phyloP scores from a whole-genome alignment of 2,113 vertebrate species.

The Eleginops maclovinus region DNA sequence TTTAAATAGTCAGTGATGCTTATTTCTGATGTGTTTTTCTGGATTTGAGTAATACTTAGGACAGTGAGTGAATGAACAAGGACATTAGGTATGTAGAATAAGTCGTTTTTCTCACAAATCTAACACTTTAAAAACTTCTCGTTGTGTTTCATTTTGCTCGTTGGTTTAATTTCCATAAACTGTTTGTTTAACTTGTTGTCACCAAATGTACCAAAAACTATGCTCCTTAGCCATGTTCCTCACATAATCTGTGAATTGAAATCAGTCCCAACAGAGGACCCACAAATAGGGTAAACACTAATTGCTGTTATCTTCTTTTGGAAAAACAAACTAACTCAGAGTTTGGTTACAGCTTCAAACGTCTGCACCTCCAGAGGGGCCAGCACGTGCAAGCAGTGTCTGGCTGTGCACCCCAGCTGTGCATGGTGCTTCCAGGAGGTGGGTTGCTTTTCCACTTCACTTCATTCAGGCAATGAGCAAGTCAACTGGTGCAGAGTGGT shows the following conservation, averaged over 20 bases:
- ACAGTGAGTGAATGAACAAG: background rate
- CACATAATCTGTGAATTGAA: no score
- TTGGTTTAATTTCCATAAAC: background rate
- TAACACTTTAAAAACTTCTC: background rate
- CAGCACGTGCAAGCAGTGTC: conserved; percentile 93
- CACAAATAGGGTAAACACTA: background rate
- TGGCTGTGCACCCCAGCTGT: conserved; percentile 91
- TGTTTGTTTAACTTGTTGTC: background rate
- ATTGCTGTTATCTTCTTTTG: background rate
- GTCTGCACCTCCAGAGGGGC: conserved; percentile 94
- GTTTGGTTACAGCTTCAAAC: conserved; percentile 86
- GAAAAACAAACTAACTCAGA: background rate
- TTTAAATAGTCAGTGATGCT: background rate
- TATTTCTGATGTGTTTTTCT: background rate
- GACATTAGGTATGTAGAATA: background rate
- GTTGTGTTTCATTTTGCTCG: no score
- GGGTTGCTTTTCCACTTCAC: conserved; percentile 65
- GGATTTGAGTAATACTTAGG: background rate
- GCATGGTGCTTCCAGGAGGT: conserved; percentile 96
- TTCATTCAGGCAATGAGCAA: conserved; percentile 20
- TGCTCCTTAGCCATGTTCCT: background rate
- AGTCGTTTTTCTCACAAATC: background rate
- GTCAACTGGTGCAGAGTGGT: conserved; percentile 29
- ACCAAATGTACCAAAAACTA: background rate
- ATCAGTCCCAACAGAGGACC: background rate